A percentile compares a stretch with the other conserved stretches of the same genome.
phyloP scores from a whole-genome alignment of 2,888 invertebrate genomes.

The Campaea margaritaria region DNA sequence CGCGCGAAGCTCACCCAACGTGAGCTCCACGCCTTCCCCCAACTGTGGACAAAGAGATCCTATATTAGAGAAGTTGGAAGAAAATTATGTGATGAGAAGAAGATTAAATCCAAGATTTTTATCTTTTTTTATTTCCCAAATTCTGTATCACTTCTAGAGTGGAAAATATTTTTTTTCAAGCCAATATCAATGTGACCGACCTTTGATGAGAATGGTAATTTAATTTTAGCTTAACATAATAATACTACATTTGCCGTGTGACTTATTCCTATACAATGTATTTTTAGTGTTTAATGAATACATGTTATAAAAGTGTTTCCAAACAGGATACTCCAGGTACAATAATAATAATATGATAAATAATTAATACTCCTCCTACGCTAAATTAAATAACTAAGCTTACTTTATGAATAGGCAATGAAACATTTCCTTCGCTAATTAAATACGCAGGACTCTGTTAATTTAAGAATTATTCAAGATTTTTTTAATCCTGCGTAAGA shows the following conservation, averaged over 20 bases:
- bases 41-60: slow-evolving; percentile 86
- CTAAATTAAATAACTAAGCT: not conserved
- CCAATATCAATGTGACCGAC: too few species aligned
- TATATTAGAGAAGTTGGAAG: slow-evolving; percentile 3
- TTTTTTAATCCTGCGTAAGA: not conserved
- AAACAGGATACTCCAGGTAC: too few species aligned
- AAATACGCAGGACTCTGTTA: not conserved
- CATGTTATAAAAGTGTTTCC: not conserved
- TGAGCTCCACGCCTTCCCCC: slow-evolving; percentile 96
- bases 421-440: slow-evolving; percentile 4
- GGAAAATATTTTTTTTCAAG: too few species aligned
- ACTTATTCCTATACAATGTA: not conserved
- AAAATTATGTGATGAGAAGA: not conserved
- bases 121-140: too few species aligned
- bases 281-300: too few species aligned
- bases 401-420: slow-evolving; percentile 6
- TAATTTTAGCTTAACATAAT: too few species aligned
- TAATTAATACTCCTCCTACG: too few species aligned
- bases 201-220: too few species aligned
- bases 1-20: slow-evolving; percentile 97
- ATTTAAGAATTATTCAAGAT: slow-evolving; percentile 5
- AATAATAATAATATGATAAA: too few species aligned
- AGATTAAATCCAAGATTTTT: too few species aligned
- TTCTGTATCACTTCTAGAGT: too few species aligned
- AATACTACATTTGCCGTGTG: not conserved